Percentiles rank a stretch among this genome's conserved stretches.
Evolutionary conservation across 2,888 invertebrate genomes (phyloP).

Genomic region (Xanthia icteritia): DNA sequence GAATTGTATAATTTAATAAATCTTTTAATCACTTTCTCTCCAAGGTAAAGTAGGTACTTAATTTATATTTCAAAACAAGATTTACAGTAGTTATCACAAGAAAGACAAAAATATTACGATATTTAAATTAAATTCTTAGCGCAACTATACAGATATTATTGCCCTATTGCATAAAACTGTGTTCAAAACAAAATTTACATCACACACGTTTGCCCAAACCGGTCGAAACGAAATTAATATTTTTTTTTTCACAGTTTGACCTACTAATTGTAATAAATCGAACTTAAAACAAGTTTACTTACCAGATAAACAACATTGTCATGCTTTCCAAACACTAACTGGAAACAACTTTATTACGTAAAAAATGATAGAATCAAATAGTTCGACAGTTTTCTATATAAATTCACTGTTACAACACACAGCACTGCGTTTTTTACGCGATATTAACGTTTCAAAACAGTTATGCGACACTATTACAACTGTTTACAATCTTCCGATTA

Average conservation of each 20-base stretch:
- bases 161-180: neutral
- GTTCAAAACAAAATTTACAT: conserved; percentile 22
- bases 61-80: neutral
- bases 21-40: neutral
- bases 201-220: conserved; percentile 1
- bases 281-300: conserved; percentile 60
- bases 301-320: conserved; percentile 62
- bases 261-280: conserved; percentile 33
- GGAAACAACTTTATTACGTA: conserved; percentile 64
- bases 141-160: neutral
- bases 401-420: conserved; percentile 50
- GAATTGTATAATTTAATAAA: neutral
- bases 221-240: neutral
- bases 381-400: conserved; percentile 22
- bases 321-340: conserved; percentile 54
- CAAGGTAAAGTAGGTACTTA: no score
- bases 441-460: conserved; percentile 54
- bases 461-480: conserved; percentile 58
- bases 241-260: conserved; percentile 30
- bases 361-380: conserved; percentile 42
- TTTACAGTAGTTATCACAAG: neutral
- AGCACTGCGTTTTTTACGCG: conserved; percentile 46
- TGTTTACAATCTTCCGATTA: conserved; percentile 53
- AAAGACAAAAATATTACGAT: neutral
- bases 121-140: neutral